Evolutionary conservation across 2,888 invertebrate species (phyloP).

Genomic region (Ophonus ardosiacus): DNA sequence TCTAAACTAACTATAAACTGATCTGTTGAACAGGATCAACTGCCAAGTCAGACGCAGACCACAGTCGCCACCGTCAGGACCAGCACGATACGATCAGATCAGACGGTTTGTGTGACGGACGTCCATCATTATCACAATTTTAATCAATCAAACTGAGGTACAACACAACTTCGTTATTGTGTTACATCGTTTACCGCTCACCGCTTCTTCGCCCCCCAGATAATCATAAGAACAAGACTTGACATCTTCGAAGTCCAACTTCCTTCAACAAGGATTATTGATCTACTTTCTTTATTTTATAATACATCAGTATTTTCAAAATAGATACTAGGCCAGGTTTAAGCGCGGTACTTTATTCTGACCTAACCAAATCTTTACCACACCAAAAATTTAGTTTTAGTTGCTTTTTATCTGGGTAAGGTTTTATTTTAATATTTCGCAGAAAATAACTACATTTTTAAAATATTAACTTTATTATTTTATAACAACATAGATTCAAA

Average conservation of each 20-base stretch:
- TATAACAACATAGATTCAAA: no score
- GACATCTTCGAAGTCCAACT: background rate
- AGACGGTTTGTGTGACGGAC: conserved; percentile 49
- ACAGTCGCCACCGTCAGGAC: background rate
- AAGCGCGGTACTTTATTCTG: no score
- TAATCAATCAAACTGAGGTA: conserved; percentile 56
- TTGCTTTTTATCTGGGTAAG: no score
- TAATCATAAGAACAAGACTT: conserved; percentile 28
- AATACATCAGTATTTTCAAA: background rate
- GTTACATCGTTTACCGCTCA: conserved; percentile 33
- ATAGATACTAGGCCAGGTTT: no score
- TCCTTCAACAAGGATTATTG: background rate
- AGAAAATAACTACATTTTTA: no score
- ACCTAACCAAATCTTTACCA: no score
- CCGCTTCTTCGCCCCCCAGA: background rate
- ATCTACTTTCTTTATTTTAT: background rate
- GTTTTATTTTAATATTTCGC: no score
- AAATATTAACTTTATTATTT: no score
- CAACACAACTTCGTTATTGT: conserved; percentile 41
- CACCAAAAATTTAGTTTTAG: no score
- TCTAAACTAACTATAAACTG: conserved; percentile 6
- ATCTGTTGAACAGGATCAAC: conserved; percentile 27
- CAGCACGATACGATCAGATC: conserved; percentile 30
- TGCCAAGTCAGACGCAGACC: conserved; percentile 10
- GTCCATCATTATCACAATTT: conserved; percentile 57